Conservation (phyloP, 30 jellyfish, hydroid and myxozoan genomes). For the Aurelia coerulea region DNA sequence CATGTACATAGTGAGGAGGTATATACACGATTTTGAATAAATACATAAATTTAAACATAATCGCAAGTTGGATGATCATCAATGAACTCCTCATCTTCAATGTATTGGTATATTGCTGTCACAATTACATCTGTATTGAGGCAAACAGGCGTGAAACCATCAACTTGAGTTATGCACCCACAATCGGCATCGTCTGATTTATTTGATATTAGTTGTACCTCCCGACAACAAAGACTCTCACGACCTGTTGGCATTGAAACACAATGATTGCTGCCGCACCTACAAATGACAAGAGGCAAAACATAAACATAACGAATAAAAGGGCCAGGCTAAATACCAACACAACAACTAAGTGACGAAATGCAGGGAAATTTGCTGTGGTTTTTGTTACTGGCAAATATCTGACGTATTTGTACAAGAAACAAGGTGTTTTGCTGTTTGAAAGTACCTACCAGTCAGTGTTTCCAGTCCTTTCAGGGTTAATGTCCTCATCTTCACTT, state of each 20-base stretch:
- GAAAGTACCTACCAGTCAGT: constrained; percentile 21
- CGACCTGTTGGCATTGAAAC: constrained; percentile 22
- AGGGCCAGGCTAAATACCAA: background rate
- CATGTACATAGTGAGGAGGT: no score
- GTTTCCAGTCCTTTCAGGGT: constrained; percentile 19
- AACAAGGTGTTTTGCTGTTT: background rate
- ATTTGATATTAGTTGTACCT: constrained; percentile 4
- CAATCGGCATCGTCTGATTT: constrained; percentile 15
- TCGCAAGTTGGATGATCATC: constrained; percentile 33
- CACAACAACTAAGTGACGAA: background rate
- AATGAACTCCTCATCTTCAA: constrained; percentile 49
- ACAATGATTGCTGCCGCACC: constrained; percentile 26
- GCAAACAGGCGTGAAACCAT: constrained; percentile 43
- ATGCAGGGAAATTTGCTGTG: background rate
- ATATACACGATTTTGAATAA: no score
- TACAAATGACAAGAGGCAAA: background rate
- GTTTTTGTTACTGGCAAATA: background rate
- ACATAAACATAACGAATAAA: background rate
- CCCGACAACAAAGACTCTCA: constrained; percentile 26
- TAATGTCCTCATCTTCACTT: constrained; percentile 19
- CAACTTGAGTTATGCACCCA: constrained; percentile 35
- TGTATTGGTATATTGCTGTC: constrained; percentile 45
- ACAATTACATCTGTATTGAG: constrained; percentile 19
- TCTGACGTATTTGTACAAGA: background rate
- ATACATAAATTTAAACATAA: background rate